Evolutionary conservation across 2,888 invertebrate species (phyloP).

Genomic region (Chromoteleia sp.): DNA sequence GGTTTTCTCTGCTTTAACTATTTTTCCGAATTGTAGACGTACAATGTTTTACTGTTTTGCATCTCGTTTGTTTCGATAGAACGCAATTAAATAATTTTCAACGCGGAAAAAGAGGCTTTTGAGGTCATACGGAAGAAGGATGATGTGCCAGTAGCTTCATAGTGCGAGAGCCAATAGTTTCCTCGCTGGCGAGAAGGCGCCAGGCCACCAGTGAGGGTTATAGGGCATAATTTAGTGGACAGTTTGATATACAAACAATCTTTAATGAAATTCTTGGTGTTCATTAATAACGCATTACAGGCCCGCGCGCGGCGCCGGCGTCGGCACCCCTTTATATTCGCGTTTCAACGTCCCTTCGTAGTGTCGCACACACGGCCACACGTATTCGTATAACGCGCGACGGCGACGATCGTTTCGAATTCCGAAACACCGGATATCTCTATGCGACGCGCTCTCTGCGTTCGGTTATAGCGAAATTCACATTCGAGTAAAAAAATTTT

Average conservation of each 20-base stretch:
- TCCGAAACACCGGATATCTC: constrained; percentile 73
- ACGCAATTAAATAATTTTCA: constrained; percentile 46
- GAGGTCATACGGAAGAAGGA: constrained; percentile 61
- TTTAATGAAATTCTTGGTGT: constrained; percentile 89
- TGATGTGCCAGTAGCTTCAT: constrained; percentile 57
- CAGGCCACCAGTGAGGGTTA: constrained; percentile 78
- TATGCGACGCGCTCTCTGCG: constrained; percentile 64
- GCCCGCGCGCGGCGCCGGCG: constrained; percentile 77
- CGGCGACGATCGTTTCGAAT: constrained; percentile 74
- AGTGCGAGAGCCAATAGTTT: constrained; percentile 80
- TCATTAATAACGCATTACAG: constrained; percentile 89
- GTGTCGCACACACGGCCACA: constrained; percentile 68
- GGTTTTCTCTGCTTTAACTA: neutral
- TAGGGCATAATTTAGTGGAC: constrained; percentile 87
- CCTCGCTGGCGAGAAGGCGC: constrained; percentile 79
- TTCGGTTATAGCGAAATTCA: constrained; percentile 69
- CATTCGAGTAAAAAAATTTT: constrained; percentile 70
- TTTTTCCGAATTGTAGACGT: constrained; percentile 25
- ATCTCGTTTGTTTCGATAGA: constrained; percentile 26
- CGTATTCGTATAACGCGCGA: constrained; percentile 69
- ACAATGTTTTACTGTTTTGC: constrained; percentile 7
- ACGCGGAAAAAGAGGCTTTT: constrained; percentile 31
- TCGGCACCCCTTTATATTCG: constrained; percentile 73
- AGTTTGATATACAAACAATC: constrained; percentile 88
- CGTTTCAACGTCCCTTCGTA: constrained; percentile 69